Conservation (phyloP, 2,797 vertebrate genomes). For the Schizopygopsis malacanthus region DNA sequence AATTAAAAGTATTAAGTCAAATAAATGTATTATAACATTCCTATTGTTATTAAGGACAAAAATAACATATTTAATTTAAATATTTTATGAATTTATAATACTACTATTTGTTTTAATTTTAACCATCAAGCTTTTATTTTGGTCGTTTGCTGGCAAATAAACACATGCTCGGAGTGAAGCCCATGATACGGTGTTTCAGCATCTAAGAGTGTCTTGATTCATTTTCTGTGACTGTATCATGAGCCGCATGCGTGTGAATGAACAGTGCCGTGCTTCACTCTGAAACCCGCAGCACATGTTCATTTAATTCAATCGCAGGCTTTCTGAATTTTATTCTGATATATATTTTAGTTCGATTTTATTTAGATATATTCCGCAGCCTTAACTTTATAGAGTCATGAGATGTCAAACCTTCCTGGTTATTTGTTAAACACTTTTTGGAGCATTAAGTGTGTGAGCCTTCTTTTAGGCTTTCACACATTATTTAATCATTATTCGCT, state of each 20-base stretch:
- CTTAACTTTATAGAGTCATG: neutral
- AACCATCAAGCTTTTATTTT: neutral
- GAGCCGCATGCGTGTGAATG: neutral
- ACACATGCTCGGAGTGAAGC: neutral
- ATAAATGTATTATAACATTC: neutral
- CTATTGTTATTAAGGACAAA: neutral
- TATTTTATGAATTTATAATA: neutral
- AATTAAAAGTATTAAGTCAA: neutral
- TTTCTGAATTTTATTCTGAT: neutral
- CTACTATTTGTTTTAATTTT: neutral
- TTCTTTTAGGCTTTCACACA: neutral
- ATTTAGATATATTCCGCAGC: neutral
- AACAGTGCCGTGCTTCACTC: neutral
- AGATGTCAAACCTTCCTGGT: neutral
- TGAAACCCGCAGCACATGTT: neutral
- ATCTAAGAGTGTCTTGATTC: neutral
- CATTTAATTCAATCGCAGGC: neutral
- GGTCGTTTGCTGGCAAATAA: neutral
- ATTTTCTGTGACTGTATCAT: neutral
- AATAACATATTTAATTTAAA: neutral
- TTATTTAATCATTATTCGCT: neutral
- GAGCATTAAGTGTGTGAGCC: constrained; percentile 8
- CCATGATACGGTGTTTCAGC: neutral
- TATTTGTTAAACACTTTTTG: neutral
- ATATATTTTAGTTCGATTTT: neutral